Evolutionary conservation across 2,888 invertebrate genomes (phyloP), one percentile per base, ranked within the genome.

Genomic region (Limnephilus auricula): DNA sequence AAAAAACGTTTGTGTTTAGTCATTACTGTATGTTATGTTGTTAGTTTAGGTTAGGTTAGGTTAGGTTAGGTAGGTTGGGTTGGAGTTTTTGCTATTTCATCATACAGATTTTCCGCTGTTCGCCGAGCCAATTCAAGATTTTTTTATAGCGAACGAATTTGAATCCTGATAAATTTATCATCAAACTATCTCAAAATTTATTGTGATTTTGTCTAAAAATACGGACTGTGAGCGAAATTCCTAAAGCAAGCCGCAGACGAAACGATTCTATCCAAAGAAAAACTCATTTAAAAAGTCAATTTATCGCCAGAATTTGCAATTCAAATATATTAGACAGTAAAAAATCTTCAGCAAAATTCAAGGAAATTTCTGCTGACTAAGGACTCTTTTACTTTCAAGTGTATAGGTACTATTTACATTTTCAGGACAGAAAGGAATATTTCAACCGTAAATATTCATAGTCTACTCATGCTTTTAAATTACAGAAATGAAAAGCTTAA

Each of bases 231-330:
- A 78, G 34, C 87, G 6, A 65, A 87, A 87, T 31, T 65, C 65
- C 10, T n/a, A n/a, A 85, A 65, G 18, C 31, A 65, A 87, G 18
- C 65, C 65, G 31, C 65, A 25, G 87, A 86, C 87, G 78, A 87
- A 87, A 87, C 65, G 87, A 32, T 87, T 65, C n/a, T 25, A 32
- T 65, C 34, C 87, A 15, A 65, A 65, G 89, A 89, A 85, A 89
- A 89, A 79, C 89, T 79, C 79, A 89, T 89, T 89, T 89, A 79
- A 89, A 89, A 89, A 89, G 89, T 89, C 89, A 89, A 89, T 89
- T 89, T 89, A 89, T 89, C 34, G 79, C 45, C 40, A 90, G 90
- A 85, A 90, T 90, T 90, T 90, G 90, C 90, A 90, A 90, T 79
- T 90, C 90, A 90, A 90, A 90, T 90, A 90, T 78, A 83, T 87